A percentile compares a stretch with the other conserved stretches of the same genome.
Conservation (phyloP, 2,113 vertebrate genomes). For the Rhinolophus ferrumequinum region DNA sequence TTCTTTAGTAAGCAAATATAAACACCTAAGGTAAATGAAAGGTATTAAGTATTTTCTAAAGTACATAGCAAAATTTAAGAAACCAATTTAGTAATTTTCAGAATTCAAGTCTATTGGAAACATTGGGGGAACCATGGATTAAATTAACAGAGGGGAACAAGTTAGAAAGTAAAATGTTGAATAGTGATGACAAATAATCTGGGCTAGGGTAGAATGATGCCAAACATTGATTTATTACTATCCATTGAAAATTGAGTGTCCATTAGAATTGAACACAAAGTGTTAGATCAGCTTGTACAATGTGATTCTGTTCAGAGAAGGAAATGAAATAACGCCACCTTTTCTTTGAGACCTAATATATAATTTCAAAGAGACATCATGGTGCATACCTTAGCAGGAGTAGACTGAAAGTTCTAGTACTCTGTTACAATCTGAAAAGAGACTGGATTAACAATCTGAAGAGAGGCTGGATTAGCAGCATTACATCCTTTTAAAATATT, state of each 20-base stretch:
- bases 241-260: not conserved
- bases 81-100: not conserved
- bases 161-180: not conserved
- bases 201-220: not conserved
- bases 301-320: not conserved
- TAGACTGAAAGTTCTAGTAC: not conserved
- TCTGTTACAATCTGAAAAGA: not conserved
- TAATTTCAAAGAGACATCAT: not conserved
- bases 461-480: not conserved
- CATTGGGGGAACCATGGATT: not conserved
- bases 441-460: not conserved
- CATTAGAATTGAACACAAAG: not conserved
- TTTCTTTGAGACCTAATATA: not conserved
- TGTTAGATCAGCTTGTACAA: not conserved
- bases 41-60: not conserved
- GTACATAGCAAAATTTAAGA: not conserved
- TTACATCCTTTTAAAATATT: not conserved
- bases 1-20: not conserved
- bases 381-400: not conserved
- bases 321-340: not conserved
- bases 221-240: not conserved
- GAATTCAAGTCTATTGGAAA: not conserved
- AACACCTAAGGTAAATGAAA: not conserved
- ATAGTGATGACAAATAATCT: not conserved
- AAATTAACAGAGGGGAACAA: not conserved